These are phyloP conservation scores for Thereva nobilitata DNA, from an alignment of 2,888 invertebrate species.

Conservation along the genomic window DNA sequence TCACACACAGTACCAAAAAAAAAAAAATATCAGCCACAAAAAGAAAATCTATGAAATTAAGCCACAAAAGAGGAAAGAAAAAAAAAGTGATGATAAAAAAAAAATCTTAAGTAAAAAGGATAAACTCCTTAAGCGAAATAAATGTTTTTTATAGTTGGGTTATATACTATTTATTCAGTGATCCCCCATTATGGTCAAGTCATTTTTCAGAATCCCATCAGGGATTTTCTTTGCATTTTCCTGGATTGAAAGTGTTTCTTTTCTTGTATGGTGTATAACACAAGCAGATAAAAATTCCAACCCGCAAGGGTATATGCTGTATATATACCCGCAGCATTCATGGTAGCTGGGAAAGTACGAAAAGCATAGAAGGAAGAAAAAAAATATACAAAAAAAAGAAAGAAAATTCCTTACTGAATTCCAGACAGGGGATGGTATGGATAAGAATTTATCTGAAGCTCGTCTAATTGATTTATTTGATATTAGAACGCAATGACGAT, in stretches of 20 bases:
- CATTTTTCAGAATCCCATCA: slow-evolving; percentile 54
- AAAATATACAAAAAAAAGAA: background rate
- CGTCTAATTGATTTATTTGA: slow-evolving; percentile 46
- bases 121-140: slow-evolving; percentile 44
- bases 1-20: slow-evolving; percentile 1
- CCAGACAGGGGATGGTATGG: slow-evolving; percentile 23
- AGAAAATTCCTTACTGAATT: background rate
- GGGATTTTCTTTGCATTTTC: slow-evolving; percentile 47
- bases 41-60: slow-evolving; percentile 16
- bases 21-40: slow-evolving; percentile 12
- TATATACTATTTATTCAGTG: slow-evolving; percentile 50
- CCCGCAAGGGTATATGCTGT: slow-evolving; percentile 24
- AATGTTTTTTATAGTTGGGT: slow-evolving; percentile 44
- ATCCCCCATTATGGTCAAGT: slow-evolving; percentile 53
- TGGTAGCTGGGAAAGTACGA: too few relatives aligned
- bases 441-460: slow-evolving; percentile 25
- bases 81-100: too few relatives aligned
- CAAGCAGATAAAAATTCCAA: slow-evolving; percentile 16
- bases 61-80: slow-evolving; percentile 10
- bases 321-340: background rate
- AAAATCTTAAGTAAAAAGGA: slow-evolving; percentile 37
- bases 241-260: slow-evolving; percentile 39
- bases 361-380: background rate
- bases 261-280: background rate
- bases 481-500: slow-evolving; percentile 35